Evolutionary conservation across 2,113 vertebrate species (phyloP), one percentile per base, ranked within the genome.

Genomic region (Chloropsis hardwickii): DNA sequence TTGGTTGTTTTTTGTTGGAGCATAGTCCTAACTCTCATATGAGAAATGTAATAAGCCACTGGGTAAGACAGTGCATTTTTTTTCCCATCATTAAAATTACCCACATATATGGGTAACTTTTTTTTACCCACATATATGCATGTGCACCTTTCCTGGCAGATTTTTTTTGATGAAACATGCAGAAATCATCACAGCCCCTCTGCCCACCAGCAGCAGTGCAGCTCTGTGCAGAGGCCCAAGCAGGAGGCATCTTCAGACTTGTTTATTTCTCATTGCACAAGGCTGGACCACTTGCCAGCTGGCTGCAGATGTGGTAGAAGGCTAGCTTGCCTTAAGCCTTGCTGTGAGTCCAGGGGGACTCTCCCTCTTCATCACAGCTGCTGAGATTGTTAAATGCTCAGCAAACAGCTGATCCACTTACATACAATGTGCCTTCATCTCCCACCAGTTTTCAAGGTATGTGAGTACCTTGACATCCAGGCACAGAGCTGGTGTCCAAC

Each of bases 291-390:
- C 8, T 85, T 90, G 62, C 74, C 62, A 86, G 61, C 62, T 94
- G 67, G 53, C 61, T 4, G 0, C 0, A 0, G 37, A 27, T 33
- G 37, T 69, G 56, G 28, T 57, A 27, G 77, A 47, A 60, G 42
- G 15, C 16, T 73, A 42, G 28, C 31, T 90, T 74, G 37, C 81
- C 61, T 87, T 40, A 29, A 53, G 78, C n/a, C 45, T 42, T 80
- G 13, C 53, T 53, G 20, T 53, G 54, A 80, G 21, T 73, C 22
- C 31, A 6, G 48, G 31, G 31, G 28, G 5, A 4, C 40, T 83
- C 62, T 77, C 7, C 7, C 9, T 12, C 24, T 50, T 89, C 2
- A 0, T 71, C 79, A 64, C 28, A 62, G 65, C n/a, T 8, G 1
- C 54, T 23, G 11, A 44, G 40, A 71, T 18, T 13, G 2, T 50